phyloP scores from a whole-genome alignment of 2,797 vertebrate genomes.

The Malurus splendens region DNA sequence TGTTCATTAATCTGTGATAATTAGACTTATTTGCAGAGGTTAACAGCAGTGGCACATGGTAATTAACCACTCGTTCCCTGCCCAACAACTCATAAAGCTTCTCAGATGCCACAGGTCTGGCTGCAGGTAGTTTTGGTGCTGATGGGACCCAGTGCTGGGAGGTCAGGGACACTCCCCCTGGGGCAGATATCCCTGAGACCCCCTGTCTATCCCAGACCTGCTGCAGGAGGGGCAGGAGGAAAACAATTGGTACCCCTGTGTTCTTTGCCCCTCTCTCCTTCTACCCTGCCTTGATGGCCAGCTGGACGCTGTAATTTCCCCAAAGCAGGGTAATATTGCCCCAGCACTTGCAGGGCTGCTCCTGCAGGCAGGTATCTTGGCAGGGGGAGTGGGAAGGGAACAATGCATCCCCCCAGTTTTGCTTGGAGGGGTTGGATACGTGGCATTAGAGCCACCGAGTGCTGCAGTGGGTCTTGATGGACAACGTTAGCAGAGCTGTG shows the following conservation, averaged over 20 bases:
- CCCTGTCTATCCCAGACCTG: not conserved
- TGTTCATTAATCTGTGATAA: constrained; percentile 88
- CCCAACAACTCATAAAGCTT: constrained; percentile 40
- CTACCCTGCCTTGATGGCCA: accelerated
- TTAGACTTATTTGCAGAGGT: constrained; percentile 88
- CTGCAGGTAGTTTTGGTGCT: not conserved
- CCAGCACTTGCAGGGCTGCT: not conserved
- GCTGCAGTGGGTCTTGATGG: not conserved
- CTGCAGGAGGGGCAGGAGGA: not conserved
- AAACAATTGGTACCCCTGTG: not conserved
- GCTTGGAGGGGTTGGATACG: not conserved
- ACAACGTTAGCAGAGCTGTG: not conserved
- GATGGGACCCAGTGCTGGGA: not conserved
- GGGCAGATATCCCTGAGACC: accelerated
- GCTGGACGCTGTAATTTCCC: not conserved
- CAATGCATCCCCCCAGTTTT: not conserved
- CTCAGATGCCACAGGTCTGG: not conserved
- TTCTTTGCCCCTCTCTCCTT: not conserved
- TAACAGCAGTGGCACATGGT: constrained; percentile 74
- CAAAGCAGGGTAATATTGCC: not conserved
- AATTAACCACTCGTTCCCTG: constrained; percentile 67
- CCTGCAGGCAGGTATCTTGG: not conserved
- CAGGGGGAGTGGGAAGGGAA: not conserved
- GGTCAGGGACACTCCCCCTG: not conserved
- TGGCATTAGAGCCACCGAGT: not conserved